Base-by-base conservation (phyloP, 2,113 vertebrate genomes). In the Bufo bufo region DNA sequence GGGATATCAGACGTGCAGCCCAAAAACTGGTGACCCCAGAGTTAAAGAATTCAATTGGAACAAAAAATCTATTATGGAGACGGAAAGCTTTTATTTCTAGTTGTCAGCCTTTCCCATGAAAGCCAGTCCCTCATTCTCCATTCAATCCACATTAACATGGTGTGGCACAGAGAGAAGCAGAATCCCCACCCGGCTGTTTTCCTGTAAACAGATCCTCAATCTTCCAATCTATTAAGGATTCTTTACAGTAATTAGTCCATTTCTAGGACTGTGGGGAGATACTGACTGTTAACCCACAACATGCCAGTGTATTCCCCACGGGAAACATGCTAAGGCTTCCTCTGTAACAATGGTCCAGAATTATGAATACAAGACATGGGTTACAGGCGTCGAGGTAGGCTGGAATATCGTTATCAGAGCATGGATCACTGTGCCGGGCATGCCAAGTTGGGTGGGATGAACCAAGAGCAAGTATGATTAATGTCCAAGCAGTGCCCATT, bases 401-500 rank as follows among this genome's bases (percentile, higher is more conserved):
- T 47, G n/a, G 58, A 45, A 56, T 49, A 77, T 71, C 90, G 90
- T 90, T 81, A 80, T 89, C 74, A 82, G 17, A 69, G 52, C 87
- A 63, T 9, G 58, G 3, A 8, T 69, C 82, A 85, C 54, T 66
- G 71, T 0, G 77, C 88, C 82, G 45, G 43, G 54, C 56, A 43
- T 13, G 63, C 90, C 49, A 82, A 82, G 78, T 81, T 4, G 80
- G 85, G 83, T 3, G 52, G 90, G 90, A 84, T 47, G 74, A 89
- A 87, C 52, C 8, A 71, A 59, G 89, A 89, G 93, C 90, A 92
- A 91, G 82, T 65, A 88, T 91, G 93, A 96, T 93, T 91, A 92
- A 95, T 93, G 91, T 88, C 89, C 50, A 79, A 91, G 90, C 61
- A 90, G 90, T 87, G 91, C 91, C 94, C 91, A 90, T 86, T 93